Evolutionary conservation across 1,140 invertebrate genomes (phyloP), one percentile per base, ranked within the genome.

Genomic region (Neodiprion fabricii): DNA sequence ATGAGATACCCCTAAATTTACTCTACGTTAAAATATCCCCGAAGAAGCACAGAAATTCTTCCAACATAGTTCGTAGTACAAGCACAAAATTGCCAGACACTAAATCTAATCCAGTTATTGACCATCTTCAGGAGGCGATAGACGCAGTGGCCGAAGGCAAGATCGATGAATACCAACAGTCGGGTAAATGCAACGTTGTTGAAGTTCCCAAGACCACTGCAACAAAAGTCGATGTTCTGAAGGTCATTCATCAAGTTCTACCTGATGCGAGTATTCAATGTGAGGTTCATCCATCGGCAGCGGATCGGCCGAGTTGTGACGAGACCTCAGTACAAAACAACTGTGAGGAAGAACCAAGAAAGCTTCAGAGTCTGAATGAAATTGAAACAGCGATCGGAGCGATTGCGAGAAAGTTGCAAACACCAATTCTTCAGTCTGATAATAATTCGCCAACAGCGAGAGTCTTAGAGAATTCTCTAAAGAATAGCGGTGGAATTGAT

Each of bases 21-120:
- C 23, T 82, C 23, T 80, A 79, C 9, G 48, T 66, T n/a, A 76
- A 53, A 49, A 81, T 79, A 9, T n/a, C 74, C 14, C 70, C 50
- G 1, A 70, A 74, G 12, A 78, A 76, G 9, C 76, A 75, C 3
- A 17, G 4, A 17, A 61, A 61, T 40, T 40, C 28, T 40, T 40
- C 5, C 28, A 40, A 40, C 28, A 40, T 5, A 40, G 28, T 40
- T 40, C 28, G 28, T 5, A 40, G 28, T 12, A 61, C 11, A 12
- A 17, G 9, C 11, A 17, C 0, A 61, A 17, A 61, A 61, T 12
- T 9, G 47, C 72, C 11, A 23, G 72, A 1, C 67, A 78, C n/a
- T 67, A 75, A 14, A 47, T 40, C 9, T n/a, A 66, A 61, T 12
- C 9, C 50, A 49, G 66, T 72, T n/a, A 47, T 7, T 61, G 68